phyloP scores from a whole-genome alignment of 2,113 vertebrate species.

The Protobothrops mucrosquamatus region DNA sequence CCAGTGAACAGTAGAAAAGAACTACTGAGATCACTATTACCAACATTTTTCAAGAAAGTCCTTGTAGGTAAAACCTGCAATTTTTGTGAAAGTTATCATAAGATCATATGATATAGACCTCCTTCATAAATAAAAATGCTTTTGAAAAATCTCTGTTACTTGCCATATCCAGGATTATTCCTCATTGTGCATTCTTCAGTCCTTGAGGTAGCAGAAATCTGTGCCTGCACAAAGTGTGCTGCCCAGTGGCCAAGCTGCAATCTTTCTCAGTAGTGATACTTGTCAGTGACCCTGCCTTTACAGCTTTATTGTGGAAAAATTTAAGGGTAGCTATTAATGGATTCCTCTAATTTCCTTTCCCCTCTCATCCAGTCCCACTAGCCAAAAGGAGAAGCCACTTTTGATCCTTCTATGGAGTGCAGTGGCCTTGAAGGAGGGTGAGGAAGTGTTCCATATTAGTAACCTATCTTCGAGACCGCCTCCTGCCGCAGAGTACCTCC shows the following conservation, averaged over 20 bases:
- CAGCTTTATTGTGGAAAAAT: not conserved
- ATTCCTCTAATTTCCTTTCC: not conserved
- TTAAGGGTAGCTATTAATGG: not conserved
- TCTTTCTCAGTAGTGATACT: not conserved
- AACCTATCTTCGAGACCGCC: too few species aligned
- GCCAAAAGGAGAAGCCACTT: not conserved
- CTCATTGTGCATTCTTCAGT: not conserved
- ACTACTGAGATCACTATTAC: not conserved
- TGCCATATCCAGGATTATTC: not conserved
- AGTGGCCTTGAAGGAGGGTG: not conserved
- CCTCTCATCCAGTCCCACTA: not conserved
- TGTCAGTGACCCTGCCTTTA: not conserved
- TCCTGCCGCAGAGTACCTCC: too few species aligned
- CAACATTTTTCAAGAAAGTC: not conserved
- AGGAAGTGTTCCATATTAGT: not conserved
- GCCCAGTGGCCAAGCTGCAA: not conserved
- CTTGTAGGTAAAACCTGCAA: not conserved
- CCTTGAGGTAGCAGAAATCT: not conserved
- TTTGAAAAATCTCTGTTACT: not conserved
- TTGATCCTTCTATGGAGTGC: not conserved
- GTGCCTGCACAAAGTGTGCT: not conserved
- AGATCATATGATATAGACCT: not conserved
- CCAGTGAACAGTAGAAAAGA: slow-evolving; percentile 6
- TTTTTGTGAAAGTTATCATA: not conserved
- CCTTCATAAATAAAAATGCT: not conserved